Evolutionary conservation across 2,113 vertebrate species (phyloP).

Genomic region (Eublepharis macularius): DNA sequence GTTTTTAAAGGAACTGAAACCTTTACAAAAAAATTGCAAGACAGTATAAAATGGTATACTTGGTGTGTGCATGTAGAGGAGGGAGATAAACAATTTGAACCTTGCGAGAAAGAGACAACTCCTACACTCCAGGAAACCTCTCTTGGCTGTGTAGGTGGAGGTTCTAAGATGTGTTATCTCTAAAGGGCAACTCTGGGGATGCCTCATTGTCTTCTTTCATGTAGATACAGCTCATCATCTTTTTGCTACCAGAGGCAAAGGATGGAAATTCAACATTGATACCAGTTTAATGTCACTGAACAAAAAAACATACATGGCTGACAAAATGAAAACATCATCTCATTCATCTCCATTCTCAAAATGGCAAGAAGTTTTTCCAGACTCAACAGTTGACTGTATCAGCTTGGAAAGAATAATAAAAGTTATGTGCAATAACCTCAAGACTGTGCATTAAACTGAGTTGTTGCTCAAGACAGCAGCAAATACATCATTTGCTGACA

Average conservation of each 20-base stretch:
- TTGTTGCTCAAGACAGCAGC: neutral
- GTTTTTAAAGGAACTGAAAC: neutral
- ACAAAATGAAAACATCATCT: neutral
- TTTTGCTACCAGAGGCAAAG: conserved; percentile 31
- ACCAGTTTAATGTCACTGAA: neutral
- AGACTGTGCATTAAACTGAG: neutral
- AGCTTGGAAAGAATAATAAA: neutral
- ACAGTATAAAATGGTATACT: neutral
- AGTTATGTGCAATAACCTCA: neutral
- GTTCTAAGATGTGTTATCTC: conserved; percentile 75
- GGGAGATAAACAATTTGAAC: conserved; percentile 35
- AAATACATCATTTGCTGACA: neutral
- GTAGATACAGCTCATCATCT: conserved; percentile 46
- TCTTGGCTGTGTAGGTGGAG: conserved; percentile 74
- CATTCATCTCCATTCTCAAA: rapidly evolving
- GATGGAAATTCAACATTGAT: neutral
- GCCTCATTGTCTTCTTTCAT: conserved; percentile 67
- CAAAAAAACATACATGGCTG: neutral
- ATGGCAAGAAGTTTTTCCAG: rapidly evolving
- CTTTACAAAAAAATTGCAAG: neutral
- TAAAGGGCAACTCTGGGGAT: conserved; percentile 81
- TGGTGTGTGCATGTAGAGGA: neutral
- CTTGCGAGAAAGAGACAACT: conserved; percentile 68
- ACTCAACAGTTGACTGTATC: neutral
- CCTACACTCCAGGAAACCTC: conserved; percentile 79